Evolutionary conservation across 2,113 vertebrate species (phyloP), one percentile per base, ranked within the genome.

Genomic region (Tiliqua scincoides): DNA sequence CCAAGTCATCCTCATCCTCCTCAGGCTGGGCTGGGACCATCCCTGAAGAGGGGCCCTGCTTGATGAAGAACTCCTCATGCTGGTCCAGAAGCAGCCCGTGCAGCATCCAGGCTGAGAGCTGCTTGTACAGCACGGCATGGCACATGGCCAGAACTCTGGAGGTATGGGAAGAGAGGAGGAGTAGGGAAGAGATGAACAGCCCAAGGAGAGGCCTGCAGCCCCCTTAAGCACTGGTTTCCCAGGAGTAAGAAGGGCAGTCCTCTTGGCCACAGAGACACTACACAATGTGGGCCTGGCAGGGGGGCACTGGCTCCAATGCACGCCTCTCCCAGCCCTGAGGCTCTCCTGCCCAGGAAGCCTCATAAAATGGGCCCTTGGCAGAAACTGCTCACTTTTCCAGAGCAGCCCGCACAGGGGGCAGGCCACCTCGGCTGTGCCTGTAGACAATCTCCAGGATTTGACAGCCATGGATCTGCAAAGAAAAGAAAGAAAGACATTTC

Each of bases 61-160:
- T 99, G 90, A 99, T 97, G 48, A 98, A 99, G 88, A 99, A 99
- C 96, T 99, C 99, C 94, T 99, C 98, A 0, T 98, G 98, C 32
- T 99, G 98, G 91, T 99, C 99, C 91, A 99, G 93, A 35, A 99
- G 97, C 82, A 99, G 87, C 1, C 99, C 99, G 1, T 99, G 98
- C 65, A 99, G 94, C 99, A 99, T 99, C 99, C 99, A 99, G 40
- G 99, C 98, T 1, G 99, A 99, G 4, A 99, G 97, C 96, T 99
- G 99, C 88, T 99, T 99, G 91, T 99, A 99, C 98, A 99, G 98
- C 88, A 99, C 99, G 12, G 98, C 99, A 0, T 99, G 99, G 88
- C 99, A 99, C 85, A 98, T 98, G 0, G 98, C 98, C 43, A 99
- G 96, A 90, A 99, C 98, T 96, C 99, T 99, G 94, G 18, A 83